Evolutionary conservation across 2,113 vertebrate genomes (phyloP), one percentile per base, ranked within the genome.

Genomic region (Notechis scutatus): DNA sequence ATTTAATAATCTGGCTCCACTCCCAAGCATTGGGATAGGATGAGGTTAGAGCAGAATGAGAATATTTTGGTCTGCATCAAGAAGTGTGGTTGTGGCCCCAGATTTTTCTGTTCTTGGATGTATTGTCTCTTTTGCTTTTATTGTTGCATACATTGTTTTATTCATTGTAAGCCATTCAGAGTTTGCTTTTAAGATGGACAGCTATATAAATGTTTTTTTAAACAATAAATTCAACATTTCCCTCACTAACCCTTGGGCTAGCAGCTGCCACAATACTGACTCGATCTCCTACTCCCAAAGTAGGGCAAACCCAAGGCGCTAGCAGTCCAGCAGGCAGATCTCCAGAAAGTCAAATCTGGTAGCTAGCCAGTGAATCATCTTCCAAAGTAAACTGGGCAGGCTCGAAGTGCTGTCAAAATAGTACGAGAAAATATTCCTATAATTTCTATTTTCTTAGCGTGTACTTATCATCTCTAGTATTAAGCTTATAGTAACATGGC

Each of bases 361-460:
- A 42, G 34, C 74, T 18, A 81, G 74, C 74, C 74, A 81, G 15
- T 42, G 18, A 20, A 81, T 81, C 18, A 81, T 10, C 74, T 21
- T 42, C 34, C 74, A 81, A 81, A 42, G 18, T 81, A 81, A 81
- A 81, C 74, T 81, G 74, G 74, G 34, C 74, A 81, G 74, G 7
- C 74, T 69, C 90, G 1, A 18, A 54, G 50, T 18, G 3, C 74
- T 90, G 64, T 89, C 87, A 92, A 81, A 89, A 64, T 39, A 89
- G 42, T n/a, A 89, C 26, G 15, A 85, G 15, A 93, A 61, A 94
- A 2, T 24, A 12, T 93, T 90, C 59, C 12, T 56, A 50, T 5
- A 89, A 91, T 59, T 61, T 92, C 39, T 93, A 87, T 94, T 93
- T 74, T 92, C 55, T 59, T n/a, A 88, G 26, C 45, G 29, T 34